These are phyloP conservation scores for Philhelius pedissequus DNA, from an alignment of 2,888 invertebrate genomes.

Conservation along the genomic window DNA sequence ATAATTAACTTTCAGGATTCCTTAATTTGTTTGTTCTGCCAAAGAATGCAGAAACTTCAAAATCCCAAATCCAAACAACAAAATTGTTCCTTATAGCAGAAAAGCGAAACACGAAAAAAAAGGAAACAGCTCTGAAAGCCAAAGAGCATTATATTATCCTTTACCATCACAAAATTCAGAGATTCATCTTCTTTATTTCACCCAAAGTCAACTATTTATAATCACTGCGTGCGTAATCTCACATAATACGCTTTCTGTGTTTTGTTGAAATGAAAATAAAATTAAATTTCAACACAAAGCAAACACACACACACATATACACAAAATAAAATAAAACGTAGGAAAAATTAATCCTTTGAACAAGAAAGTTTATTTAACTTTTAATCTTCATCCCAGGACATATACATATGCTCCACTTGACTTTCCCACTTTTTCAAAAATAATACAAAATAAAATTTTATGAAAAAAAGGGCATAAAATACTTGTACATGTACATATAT, in stretches of 20 bases:
- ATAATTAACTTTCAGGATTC: conserved; percentile 14
- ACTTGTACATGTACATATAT: too few species aligned
- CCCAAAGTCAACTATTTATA: conserved; percentile 43
- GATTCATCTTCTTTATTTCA: neutral
- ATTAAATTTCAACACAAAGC: conserved; percentile 52
- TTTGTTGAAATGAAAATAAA: conserved; percentile 46
- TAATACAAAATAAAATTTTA: neutral
- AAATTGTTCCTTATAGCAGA: neutral
- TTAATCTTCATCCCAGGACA: conserved; percentile 61
- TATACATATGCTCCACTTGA: conserved; percentile 60
- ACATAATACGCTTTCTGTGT: conserved; percentile 51
- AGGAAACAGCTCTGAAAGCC: neutral
- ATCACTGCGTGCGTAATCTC: conserved; percentile 53
- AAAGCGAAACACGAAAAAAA: neutral
- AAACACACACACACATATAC: neutral
- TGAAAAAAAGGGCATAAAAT: neutral
- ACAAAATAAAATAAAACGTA: neutral
- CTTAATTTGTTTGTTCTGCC: conserved; percentile 22
- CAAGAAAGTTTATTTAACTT: conserved; percentile 65
- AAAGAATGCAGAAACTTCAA: conserved; percentile 20
- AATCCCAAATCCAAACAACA: conserved; percentile 14
- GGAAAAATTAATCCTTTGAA: conserved; percentile 58
- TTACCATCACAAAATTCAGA: conserved; percentile 2
- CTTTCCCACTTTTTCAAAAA: conserved; percentile 1
- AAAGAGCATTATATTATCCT: conserved; percentile 5